A percentile compares a stretch with the other conserved stretches of the same genome.
These are phyloP conservation scores for Orchesellides sinensis DNA, from an alignment of 2,888 invertebrate genomes.

Conservation along the genomic window DNA sequence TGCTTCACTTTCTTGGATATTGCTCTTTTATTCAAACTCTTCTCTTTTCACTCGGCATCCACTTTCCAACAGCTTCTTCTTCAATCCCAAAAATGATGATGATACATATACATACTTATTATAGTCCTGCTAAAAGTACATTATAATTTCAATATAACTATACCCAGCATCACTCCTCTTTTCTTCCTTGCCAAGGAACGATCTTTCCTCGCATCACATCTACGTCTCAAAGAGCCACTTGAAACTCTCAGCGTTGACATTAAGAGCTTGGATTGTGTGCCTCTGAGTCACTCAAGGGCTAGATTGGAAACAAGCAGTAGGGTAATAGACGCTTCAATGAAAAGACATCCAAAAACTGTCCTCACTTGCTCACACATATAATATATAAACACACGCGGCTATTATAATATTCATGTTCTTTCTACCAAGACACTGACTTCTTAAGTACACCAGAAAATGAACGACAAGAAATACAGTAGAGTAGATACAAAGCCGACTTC, in stretches of 20 bases:
- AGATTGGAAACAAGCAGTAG: conserved; percentile 40
- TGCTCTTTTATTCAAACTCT: conserved; percentile 64
- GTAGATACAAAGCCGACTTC: not conserved
- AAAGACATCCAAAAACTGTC: conserved; percentile 30
- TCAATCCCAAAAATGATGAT: conserved; percentile 39
- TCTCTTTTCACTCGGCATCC: conserved; percentile 53
- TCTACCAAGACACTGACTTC: conserved; percentile 28
- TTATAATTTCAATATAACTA: conserved; percentile 24
- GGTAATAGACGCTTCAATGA: conserved; percentile 46
- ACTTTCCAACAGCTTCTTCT: conserved; percentile 49
- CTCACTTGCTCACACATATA: conserved; percentile 15
- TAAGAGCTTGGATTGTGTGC: conserved; percentile 63
- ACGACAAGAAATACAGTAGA: not conserved
- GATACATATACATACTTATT: conserved; percentile 31
- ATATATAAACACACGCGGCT: conserved; percentile 2
- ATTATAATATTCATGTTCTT: conserved; percentile 37
- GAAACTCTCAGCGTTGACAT: conserved; percentile 65
- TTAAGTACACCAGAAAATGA: conserved; percentile 16
- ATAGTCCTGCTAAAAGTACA: conserved; percentile 8
- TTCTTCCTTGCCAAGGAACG: conserved; percentile 10
- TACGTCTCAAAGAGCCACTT: conserved; percentile 58
- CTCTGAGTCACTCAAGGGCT: conserved; percentile 54
- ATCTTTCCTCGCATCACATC: conserved; percentile 50
- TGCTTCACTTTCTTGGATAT: conserved; percentile 32
- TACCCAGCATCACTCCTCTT: conserved; percentile 18